These are phyloP conservation scores for Sebastes fasciatus DNA, from an alignment of 2,113 vertebrate genomes.

Conservation along the genomic window DNA sequence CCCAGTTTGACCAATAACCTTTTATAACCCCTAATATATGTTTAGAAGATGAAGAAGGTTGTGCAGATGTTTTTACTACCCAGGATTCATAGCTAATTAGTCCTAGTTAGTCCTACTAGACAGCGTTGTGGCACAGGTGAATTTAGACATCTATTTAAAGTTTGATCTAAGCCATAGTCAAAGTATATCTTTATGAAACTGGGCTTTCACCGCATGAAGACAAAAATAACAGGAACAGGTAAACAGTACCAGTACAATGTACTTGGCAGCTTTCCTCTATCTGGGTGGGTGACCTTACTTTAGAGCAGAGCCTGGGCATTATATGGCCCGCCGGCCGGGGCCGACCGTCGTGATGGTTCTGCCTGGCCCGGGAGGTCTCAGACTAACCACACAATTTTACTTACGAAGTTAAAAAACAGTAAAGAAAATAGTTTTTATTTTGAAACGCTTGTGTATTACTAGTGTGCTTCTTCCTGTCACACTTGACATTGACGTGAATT, in stretches of 20 bases:
- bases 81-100: not conserved
- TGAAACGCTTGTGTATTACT: no score
- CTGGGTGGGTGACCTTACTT: not conserved
- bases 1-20: not conserved
- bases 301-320: not conserved
- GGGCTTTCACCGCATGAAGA: not conserved
- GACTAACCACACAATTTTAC: no score
- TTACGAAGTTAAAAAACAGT: no score
- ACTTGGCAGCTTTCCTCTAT: no score
- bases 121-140: not conserved
- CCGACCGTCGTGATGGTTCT: no score
- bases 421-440: no score
- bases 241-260: not conserved
- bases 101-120: not conserved
- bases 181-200: not conserved
- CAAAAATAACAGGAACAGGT: not conserved
- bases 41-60: not conserved
- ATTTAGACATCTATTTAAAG: not conserved
- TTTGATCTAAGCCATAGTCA: not conserved
- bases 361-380: no score
- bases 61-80: not conserved
- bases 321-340: no score
- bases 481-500: no score
- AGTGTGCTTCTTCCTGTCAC: no score
- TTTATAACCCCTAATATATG: not conserved